Percentiles rank a stretch among this genome's conserved stretches.
Evolutionary conservation across 2,797 vertebrate genomes (phyloP).

Genomic region (Parauchenoglanis ngamensis): DNA sequence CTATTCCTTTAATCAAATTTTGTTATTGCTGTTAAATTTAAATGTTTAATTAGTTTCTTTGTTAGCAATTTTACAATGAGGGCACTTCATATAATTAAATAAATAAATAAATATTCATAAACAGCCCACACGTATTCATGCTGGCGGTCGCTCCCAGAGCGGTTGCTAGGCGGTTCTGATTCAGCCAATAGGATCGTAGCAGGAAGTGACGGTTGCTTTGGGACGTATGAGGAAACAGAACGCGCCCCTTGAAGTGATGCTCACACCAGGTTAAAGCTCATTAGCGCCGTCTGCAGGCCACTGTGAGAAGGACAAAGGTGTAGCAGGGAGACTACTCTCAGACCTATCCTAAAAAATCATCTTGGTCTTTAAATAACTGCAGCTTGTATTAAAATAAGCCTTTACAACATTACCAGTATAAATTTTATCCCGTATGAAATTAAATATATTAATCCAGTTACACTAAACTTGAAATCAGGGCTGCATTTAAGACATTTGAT

Average conservation of each 20-base stretch:
- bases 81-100: background rate
- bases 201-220: background rate
- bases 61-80: too few species aligned
- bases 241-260: background rate
- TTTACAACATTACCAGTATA: background rate
- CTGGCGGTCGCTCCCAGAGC: background rate
- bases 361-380: background rate
- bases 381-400: background rate
- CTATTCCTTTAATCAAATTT: background rate
- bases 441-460: background rate
- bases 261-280: background rate
- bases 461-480: background rate
- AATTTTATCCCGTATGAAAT: background rate
- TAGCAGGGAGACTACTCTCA: background rate
- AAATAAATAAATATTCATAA: background rate
- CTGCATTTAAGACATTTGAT: background rate
- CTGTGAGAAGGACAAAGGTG: background rate
- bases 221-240: background rate
- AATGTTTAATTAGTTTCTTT: background rate
- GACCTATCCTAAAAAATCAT: background rate
- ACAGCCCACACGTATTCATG: background rate
- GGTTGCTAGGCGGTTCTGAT: background rate
- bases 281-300: background rate
- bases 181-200: conserved; percentile 7
- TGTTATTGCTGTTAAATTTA: background rate